Evolutionary conservation across 2,888 invertebrate species (phyloP), one percentile per base, ranked within the genome.

Genomic region (Rhagophthalmus giganteus): DNA sequence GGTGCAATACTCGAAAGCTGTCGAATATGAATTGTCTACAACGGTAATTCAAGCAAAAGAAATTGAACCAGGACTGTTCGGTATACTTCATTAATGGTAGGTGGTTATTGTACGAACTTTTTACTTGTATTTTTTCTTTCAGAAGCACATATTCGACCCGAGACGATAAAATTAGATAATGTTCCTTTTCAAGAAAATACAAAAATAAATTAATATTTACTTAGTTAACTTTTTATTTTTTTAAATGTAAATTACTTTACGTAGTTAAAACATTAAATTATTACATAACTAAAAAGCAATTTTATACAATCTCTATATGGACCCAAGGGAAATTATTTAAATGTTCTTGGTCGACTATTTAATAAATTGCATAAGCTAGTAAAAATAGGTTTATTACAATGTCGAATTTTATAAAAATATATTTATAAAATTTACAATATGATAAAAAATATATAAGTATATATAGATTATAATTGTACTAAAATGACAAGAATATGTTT

Each of bases 11-110:
- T 83, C 85, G 1, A 75, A 79, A 57, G 86, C 84, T 65, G 85
- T 89, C 1, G 88, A 87, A 67, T 72, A 73, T 37, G 88, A 90
- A 74, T 67, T 90, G 14, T 79, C 81, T 63, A 85, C 84, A 7
- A 84, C 84, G 67, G 83, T 91, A 1, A 83, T 91, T 49, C 90
- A 90, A 74, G 86, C 87, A 2, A 75, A 76, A 58, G 79, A 86
- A 76, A 79, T 81, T n/a, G 75, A 79, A 61, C 83, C 87, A 26
- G 85, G 86, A 54, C 77, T 79, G 57, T 88, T 78, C 74, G 81
- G 88, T 87, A n/a, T 3, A 60, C 15, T 46, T 35, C 39, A 60
- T 53, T 60, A 60, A 41, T 62, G 47, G n/a, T 20, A 32, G 15
- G 39, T 24, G n/a, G n/a, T n/a, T n/a, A n/a, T n/a, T n/a, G n/a